Percentiles rank a stretch among this genome's conserved stretches.
These are phyloP conservation scores for Crocallis elinguaria DNA, from an alignment of 2,888 invertebrate species.

Conservation along the genomic window DNA sequence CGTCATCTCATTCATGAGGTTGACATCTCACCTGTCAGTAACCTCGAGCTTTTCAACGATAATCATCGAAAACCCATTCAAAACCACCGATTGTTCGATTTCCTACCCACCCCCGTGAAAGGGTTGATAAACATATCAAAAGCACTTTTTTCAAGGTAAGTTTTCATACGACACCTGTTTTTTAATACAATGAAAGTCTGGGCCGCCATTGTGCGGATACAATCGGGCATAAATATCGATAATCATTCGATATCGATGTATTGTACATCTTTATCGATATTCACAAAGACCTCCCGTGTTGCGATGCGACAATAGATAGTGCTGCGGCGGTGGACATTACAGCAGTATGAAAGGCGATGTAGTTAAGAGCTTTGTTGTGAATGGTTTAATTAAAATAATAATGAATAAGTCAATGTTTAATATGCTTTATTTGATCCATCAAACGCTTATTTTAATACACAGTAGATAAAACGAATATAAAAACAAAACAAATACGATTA, in stretches of 20 bases:
- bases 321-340: background rate
- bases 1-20: conserved; percentile 55
- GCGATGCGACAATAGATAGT: conserved; percentile 45
- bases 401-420: too few relatives aligned
- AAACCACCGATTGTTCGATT: conserved; percentile 62
- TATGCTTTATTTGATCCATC: too few relatives aligned
- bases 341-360: too few relatives aligned
- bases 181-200: conserved; percentile 66
- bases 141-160: conserved; percentile 52
- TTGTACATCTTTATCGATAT: conserved; percentile 59
- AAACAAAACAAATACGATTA: too few relatives aligned
- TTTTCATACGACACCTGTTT: conserved; percentile 74
- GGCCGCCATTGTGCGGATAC: conserved; percentile 64
- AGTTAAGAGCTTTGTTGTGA: too few relatives aligned
- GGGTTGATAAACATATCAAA: conserved; percentile 84
- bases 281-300: conserved; percentile 71
- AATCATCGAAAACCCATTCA: conserved; percentile 76
- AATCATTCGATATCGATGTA: conserved; percentile 69
- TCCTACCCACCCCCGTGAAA: conserved; percentile 72
- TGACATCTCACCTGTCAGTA: conserved; percentile 83
- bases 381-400: too few relatives aligned
- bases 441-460: too few relatives aligned
- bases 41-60: conserved; percentile 73
- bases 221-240: conserved; percentile 76
- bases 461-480: too few relatives aligned